These are phyloP conservation scores for Junonia oenone DNA, from an alignment of 2,888 invertebrate species.

Conservation along the genomic window DNA sequence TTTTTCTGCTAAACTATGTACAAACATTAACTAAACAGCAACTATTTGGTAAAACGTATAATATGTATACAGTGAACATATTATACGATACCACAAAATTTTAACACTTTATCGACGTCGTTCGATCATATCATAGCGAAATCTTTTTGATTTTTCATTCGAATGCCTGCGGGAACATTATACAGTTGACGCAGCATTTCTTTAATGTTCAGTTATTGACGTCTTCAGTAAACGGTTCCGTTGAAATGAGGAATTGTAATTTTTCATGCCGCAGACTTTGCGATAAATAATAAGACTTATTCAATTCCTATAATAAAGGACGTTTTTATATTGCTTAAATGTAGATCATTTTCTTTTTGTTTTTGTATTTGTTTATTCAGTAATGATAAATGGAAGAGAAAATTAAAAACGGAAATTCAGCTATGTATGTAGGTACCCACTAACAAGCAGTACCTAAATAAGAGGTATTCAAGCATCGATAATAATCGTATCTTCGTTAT, in stretches of 20 bases:
- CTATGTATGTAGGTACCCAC: no score
- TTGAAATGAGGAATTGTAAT: constrained; percentile 7
- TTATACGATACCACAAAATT: no score
- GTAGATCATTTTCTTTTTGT: not conserved
- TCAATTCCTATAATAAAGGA: not conserved
- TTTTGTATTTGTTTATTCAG: not conserved
- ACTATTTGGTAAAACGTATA: no score
- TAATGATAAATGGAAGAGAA: no score
- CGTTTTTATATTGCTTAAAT: not conserved
- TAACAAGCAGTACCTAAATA: no score
- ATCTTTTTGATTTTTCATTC: constrained; percentile 38
- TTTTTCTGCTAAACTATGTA: no score
- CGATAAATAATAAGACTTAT: not conserved
- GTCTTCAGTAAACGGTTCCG: constrained; percentile 23
- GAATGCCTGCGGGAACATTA: constrained; percentile 62
- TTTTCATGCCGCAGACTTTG: not conserved
- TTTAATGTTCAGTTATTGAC: constrained; percentile 54
- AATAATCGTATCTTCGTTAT: no score
- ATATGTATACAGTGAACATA: no score
- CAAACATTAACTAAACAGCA: no score
- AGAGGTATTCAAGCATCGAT: no score
- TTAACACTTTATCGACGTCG: no score
- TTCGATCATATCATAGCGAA: not conserved
- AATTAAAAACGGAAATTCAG: no score
- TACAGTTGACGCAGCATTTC: constrained; percentile 50